Base-by-base conservation (phyloP, 2,113 vertebrate species). In the Halichoeres trimaculatus region DNA sequence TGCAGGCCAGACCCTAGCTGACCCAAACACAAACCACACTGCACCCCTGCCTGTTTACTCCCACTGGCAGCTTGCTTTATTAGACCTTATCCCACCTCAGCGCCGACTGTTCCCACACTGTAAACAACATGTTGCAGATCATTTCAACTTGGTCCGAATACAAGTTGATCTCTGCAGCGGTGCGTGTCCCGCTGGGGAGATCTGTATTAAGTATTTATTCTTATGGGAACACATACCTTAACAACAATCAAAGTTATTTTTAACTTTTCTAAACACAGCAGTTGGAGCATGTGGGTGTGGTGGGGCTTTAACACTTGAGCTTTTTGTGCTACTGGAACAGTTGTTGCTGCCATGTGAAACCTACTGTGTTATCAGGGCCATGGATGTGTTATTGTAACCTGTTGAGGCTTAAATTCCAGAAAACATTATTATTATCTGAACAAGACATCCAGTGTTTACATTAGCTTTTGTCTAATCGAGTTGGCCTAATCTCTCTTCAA, bases 11-110 rank as follows among this genome's bases (percentile, higher is more conserved):
- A n/a, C 26, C 22, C 17, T 54, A 74, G 63, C 60, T 82, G 73
- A 84, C 70, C 60, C 54, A 36, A 38, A 64, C 55, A 69, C 20
- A 63, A 40, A 51, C 41, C 55, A 22, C 22, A n/a, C 34, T 30
- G 38, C 67, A 43, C 58, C 35, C 54, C 67, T 67, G 70, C 68
- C 72, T 63, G 54, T 78, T 70, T 48, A 8, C 20, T 56, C 30
- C 24, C 3, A 36, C 62, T 57, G 35, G 9, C 58, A 63, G 34
- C 16, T 1, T 51, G 17, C 8, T 48, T 52, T 53, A 65, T 57
- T 8, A 20, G 30, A 59, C 52, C 19, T 22, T 40, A 34, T 58
- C 41, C 43, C 36, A 57, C 26, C 16, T 66, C 38, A 22, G 35
- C 0, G 9, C 50, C 5, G 20, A 45, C 17, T 16, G 17, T 55